Conservation (phyloP, 2,888 invertebrate genomes). For the Taenaris catops region DNA sequence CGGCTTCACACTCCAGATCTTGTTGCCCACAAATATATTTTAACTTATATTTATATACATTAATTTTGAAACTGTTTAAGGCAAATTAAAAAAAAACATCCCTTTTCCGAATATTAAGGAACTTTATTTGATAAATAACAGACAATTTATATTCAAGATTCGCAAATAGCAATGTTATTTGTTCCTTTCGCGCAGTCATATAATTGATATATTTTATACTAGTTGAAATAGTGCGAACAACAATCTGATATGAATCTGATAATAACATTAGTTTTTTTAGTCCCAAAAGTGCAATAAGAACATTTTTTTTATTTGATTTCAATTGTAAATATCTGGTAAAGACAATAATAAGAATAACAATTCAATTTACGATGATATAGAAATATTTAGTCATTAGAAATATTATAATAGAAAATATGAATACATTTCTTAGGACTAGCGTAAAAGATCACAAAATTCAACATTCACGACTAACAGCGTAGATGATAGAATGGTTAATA, state of each 20-base stretch:
- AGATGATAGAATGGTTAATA: constrained; percentile 20
- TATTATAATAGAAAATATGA: constrained; percentile 73
- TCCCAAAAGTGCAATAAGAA: constrained; percentile 53
- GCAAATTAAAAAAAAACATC: too few relatives aligned
- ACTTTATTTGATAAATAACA: constrained; percentile 74
- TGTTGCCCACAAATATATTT: too few relatives aligned
- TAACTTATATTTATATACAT: too few relatives aligned
- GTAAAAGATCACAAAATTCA: constrained; percentile 63
- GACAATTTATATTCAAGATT: constrained; percentile 47
- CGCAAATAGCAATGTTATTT: constrained; percentile 36
- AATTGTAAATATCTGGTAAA: constrained; percentile 52
- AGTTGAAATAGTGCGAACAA: constrained; percentile 61
- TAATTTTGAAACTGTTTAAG: too few relatives aligned
- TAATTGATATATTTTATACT: too few relatives aligned
- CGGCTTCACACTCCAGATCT: too few relatives aligned
- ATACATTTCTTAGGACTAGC: constrained; percentile 68
- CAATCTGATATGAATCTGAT: constrained; percentile 58
- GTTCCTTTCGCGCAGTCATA: constrained; percentile 40
- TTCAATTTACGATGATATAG: constrained; percentile 17
- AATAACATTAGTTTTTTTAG: constrained; percentile 35
- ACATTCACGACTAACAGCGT: constrained; percentile 43
- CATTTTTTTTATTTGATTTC: constrained; percentile 38
- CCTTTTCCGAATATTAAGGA: constrained; percentile 55
- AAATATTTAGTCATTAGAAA: constrained; percentile 39
- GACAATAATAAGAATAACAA: constrained; percentile 32